Evolutionary conservation across 2,797 vertebrate genomes (phyloP), one percentile per base, ranked within the genome.

Genomic region (Pangasius macronema): DNA sequence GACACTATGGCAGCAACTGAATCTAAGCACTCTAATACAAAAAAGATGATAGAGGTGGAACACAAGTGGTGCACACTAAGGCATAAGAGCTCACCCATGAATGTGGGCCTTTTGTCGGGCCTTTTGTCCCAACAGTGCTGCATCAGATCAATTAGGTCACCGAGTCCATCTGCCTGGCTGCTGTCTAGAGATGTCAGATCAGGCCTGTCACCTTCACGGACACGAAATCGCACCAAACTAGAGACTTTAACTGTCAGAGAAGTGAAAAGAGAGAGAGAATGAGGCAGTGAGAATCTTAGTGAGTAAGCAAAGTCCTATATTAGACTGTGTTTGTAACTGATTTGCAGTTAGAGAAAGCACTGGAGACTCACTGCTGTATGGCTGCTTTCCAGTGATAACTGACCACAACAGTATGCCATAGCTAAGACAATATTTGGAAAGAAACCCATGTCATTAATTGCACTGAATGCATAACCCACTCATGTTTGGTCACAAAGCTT

Each of bases 381-480:
- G 96, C 57, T 93, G 89, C 63, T 91, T 91, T 80, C 95, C 94
- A 1, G 93, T 93, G 73, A 94, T 83, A 0, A 96, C 92, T 77
- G 95, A 95, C 94, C 95, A 96, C 86, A 96, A 85, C 59, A 96
- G 92, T 5, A 96, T 91, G 0, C 93, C 94, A 18, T 92, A 96
- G 84, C 96, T 96, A 89, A 70, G 91, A 92, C 22, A 92, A 20
- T 89, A 8, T 72, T 7, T 63, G 16, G 89, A 51, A 90, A 49
- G 72, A 42, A 30, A 42, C 36, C 3, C 77, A 36, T 33, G 22
- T 53, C 36, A 30, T n/a, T 76, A 65, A 80, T 33, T 14, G 46
- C 24, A 14, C 39, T 33, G 30, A 55, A 77, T 5, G 27, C n/a
- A 30, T 53, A 36, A 39, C 2, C 2, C 0, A 22, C 46, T 83